Percentiles rank a stretch among this genome's conserved stretches.
These are phyloP conservation scores for Octomys mimax DNA, from an alignment of 2,797 vertebrate genomes.

Conservation along the genomic window DNA sequence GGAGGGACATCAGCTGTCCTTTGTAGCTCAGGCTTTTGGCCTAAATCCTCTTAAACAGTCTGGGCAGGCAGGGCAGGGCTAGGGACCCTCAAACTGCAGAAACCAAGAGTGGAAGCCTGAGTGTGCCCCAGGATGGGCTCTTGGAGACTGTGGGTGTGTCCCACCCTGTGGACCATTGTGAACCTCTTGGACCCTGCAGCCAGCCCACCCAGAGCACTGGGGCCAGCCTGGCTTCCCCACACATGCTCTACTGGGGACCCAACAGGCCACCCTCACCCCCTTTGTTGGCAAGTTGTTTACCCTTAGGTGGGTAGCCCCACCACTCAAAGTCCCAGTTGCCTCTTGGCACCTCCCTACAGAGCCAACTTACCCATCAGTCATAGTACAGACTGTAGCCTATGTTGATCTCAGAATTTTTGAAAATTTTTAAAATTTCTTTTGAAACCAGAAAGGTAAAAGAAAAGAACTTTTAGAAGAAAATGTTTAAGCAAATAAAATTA, in stretches of 20 bases:
- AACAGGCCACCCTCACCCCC: not conserved
- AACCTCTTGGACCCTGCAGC: not conserved
- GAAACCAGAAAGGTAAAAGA: not conserved
- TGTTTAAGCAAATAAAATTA: not conserved
- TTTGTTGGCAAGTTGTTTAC: not conserved
- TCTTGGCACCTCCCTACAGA: not conserved
- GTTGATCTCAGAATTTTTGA: not conserved
- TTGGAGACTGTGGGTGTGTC: not conserved
- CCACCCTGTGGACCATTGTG: accelerated
- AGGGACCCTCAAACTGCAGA: not conserved
- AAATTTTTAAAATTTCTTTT: not conserved
- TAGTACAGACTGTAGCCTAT: accelerated
- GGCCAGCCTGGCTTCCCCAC: not conserved
- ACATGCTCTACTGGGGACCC: not conserved
- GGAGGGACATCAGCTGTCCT: not conserved
- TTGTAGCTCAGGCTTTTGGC: not conserved
- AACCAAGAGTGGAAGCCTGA: not conserved
- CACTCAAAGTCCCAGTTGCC: not conserved
- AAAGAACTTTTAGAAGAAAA: not conserved
- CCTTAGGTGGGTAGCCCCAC: not conserved
- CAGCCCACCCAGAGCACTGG: not conserved
- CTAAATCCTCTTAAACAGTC: not conserved
- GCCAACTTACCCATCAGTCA: too few relatives aligned
- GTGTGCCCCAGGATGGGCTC: not conserved
- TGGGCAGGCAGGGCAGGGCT: not conserved